Percentiles rank a stretch among this genome's conserved stretches.
Conservation (phyloP, 2,888 invertebrate genomes). For the Isoperla grammatica region DNA sequence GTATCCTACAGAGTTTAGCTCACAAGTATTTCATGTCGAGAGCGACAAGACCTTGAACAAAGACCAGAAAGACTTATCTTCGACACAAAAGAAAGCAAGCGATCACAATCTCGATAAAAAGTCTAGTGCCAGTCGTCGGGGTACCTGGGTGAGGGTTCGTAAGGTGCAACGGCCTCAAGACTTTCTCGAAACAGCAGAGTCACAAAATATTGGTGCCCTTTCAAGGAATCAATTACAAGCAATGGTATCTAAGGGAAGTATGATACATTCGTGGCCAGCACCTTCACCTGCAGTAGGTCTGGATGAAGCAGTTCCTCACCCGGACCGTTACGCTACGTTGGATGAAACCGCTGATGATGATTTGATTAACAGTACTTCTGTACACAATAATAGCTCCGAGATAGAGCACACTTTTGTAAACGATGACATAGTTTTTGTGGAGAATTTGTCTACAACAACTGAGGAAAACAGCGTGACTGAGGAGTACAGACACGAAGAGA, state of each 20-base stretch:
- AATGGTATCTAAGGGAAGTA: not conserved
- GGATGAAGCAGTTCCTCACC: not conserved
- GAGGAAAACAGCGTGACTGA: slow-evolving; percentile 33
- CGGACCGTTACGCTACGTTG: not conserved
- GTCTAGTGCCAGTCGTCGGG: slow-evolving; percentile 48
- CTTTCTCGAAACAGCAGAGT: slow-evolving; percentile 68
- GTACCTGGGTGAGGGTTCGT: slow-evolving; percentile 69
- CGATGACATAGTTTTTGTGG: not conserved
- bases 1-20: not conserved
- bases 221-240: slow-evolving; percentile 1
- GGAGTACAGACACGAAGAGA: not conserved
- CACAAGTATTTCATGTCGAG: not conserved
- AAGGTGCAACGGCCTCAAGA: slow-evolving; percentile 50
- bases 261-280: not conserved
- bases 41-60: slow-evolving; percentile 22
- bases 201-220: slow-evolving; percentile 58
- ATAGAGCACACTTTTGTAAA: too few species aligned
- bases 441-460: not conserved
- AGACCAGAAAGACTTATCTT: slow-evolving; percentile 25
- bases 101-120: slow-evolving; percentile 33
- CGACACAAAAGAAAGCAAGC: slow-evolving; percentile 30
- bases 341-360: not conserved
- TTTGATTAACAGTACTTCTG: too few species aligned
- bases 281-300: not conserved
- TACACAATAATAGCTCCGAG: too few species aligned